Evolutionary conservation across 2,888 invertebrate genomes (phyloP).

Genomic region (Melikaiella ostensackeni): DNA sequence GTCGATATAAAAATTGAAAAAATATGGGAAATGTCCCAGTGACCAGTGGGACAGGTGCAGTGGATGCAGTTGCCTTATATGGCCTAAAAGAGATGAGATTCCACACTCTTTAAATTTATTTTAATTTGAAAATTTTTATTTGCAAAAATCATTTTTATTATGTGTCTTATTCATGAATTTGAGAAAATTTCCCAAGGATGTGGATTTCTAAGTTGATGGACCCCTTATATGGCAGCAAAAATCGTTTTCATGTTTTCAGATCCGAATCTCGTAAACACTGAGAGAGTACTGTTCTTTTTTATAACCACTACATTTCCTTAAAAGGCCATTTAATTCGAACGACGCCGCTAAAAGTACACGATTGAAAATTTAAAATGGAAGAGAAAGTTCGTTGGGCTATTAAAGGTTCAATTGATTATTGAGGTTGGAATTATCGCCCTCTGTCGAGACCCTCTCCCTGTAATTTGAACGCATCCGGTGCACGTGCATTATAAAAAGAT

Average conservation of each 20-base stretch:
- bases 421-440: conserved; percentile 36
- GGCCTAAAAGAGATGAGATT: not conserved
- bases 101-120: not conserved
- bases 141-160: not conserved
- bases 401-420: conserved; percentile 37
- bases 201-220: not conserved
- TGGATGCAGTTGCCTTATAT: not conserved
- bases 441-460: conserved; percentile 24
- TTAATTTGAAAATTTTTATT: not conserved
- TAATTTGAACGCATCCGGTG: conserved; percentile 36
- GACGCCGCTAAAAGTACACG: conserved; percentile 26
- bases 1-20: not conserved
- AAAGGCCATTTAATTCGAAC: conserved; percentile 27
- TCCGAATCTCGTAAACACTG: not conserved
- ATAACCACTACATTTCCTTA: conserved; percentile 5
- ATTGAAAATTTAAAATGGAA: conserved; percentile 35
- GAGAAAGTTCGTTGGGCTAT: conserved; percentile 26
- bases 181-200: not conserved
- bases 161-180: not conserved
- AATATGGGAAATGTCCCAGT: conserved; percentile 1
- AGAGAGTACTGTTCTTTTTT: conserved; percentile 5
- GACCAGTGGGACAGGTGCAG: not conserved
- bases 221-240: not conserved
- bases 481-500: conserved; percentile 22
- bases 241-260: not conserved